Conservation (phyloP, 2,797 vertebrate genomes). For the Syngnathus rostellatus region DNA sequence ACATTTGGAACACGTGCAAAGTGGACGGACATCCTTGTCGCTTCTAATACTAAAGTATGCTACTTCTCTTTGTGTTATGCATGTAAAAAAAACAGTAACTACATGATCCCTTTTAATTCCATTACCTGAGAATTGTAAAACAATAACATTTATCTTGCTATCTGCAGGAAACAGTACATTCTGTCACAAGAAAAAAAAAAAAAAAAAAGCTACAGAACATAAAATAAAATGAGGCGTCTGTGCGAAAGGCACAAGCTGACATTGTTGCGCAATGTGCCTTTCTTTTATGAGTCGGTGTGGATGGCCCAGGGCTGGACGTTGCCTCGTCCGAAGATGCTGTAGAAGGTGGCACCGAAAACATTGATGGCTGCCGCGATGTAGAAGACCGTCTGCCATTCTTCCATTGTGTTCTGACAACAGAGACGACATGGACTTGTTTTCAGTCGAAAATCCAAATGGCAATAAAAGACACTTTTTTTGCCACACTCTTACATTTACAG, state of each 20-base stretch:
- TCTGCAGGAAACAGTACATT: not conserved
- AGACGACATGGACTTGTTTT: slow-evolving; percentile 23
- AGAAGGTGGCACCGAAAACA: slow-evolving; percentile 84
- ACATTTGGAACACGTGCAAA: slow-evolving; percentile 1
- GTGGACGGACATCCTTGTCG: not conserved
- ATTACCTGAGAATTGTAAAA: not conserved
- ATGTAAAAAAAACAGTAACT: not conserved
- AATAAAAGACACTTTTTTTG: not conserved
- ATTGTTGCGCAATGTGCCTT: not conserved
- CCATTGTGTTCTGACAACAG: slow-evolving; percentile 77
- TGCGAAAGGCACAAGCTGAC: not conserved
- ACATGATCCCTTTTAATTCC: not conserved
- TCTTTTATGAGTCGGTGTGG: slow-evolving; percentile 31
- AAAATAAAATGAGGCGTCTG: not conserved
- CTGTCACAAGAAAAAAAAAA: not conserved
- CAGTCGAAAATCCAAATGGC: not conserved
- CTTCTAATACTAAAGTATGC: not conserved
- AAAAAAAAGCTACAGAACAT: not conserved
- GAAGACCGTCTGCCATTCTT: slow-evolving; percentile 90
- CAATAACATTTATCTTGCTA: not conserved
- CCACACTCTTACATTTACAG: slow-evolving; percentile 75
- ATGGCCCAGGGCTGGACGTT: slow-evolving; percentile 88
- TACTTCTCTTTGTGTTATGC: not conserved
- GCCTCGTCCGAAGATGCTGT: slow-evolving; percentile 80
- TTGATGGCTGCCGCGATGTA: slow-evolving; percentile 89